Base-by-base conservation (phyloP, 2,797 vertebrate genomes). In the Chaunax sp. region DNA sequence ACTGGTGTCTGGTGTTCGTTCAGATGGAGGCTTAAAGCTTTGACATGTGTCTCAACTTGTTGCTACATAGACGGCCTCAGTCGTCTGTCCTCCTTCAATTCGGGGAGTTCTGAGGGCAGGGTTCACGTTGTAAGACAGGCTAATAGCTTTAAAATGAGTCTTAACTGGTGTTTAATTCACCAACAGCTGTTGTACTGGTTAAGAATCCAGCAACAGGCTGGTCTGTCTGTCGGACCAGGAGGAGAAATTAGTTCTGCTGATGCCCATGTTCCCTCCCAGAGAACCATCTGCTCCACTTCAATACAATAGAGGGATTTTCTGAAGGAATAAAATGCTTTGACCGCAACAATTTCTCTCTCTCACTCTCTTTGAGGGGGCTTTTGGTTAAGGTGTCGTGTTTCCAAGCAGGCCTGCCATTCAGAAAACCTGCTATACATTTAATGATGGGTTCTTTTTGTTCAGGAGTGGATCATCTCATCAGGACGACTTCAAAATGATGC, bases 281-380 rank as follows among this genome's bases (percentile, higher is more conserved):
- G 94, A 96, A 96, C 96, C 97, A 98, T 98, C 97, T 98, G 97
- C 96, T 96, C 95, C 94, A 96, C 96, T 96, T 94, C 81, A 77
- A 88, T 94, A 98, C 96, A 98, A 98, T 93, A 94, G 96, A 95
- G 93, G 97, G 97, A 98, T 98, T 98, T 98, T 95, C 94, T 88
- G 85, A 86, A 87, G 74, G 86, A 89, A 87, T 90, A 91, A 90
- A 90, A 93, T 92, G 92, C 94, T 93, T 93, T 92, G 89, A 93
- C 92, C 83, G 86, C 83, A 94, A 87, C 88, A 81, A 85, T 93
- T 93, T 94, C 85, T 85, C 84, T 92, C 89, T 90, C 69, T 78
- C 90, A 44, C 87, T 87, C 37, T n/a, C 28, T 56, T 20, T 76
- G 45, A 70, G 63, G 49, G 46, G 53, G 61, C 8, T 86, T 69